A percentile compares a stretch with the other conserved stretches of the same genome.
These are phyloP conservation scores for Ricordea florida DNA, from an alignment of 92 coral and sea anemone genomes.

Conservation along the genomic window DNA sequence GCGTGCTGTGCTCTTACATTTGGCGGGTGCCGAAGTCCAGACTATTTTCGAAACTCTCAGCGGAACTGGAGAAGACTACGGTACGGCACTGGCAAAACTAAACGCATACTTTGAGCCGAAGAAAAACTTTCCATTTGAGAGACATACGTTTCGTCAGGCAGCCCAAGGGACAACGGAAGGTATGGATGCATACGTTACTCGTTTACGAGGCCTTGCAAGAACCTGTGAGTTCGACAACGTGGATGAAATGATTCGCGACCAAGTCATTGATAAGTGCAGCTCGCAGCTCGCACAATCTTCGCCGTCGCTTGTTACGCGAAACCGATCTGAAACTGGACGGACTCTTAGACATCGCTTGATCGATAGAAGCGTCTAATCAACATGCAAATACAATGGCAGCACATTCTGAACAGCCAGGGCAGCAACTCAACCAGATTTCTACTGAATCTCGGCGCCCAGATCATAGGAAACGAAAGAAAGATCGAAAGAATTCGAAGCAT, in stretches of 20 bases:
- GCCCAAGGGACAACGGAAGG: conserved; percentile 32
- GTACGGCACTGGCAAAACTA: conserved; percentile 41
- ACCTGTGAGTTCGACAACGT: conserved; percentile 28
- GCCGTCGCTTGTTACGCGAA: conserved; percentile 33
- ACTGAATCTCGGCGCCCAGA: too few species aligned
- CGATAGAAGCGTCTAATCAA: conserved; percentile 20
- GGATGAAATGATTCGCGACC: conserved; percentile 56
- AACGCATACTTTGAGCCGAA: conserved; percentile 47
- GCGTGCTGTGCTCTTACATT: conserved; percentile 50
- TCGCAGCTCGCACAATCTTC: conserved; percentile 36
- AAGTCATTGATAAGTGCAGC: conserved; percentile 51
- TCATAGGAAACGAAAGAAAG: too few species aligned
- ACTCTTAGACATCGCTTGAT: not conserved
- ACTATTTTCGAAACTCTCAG: conserved; percentile 46
- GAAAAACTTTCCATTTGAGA: conserved; percentile 31
- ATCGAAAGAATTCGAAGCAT: too few species aligned
- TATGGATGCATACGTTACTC: conserved; percentile 39
- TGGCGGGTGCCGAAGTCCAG: conserved; percentile 48
- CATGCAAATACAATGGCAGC: conserved; percentile 27
- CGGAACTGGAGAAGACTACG: conserved; percentile 51
- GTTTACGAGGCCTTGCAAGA: conserved; percentile 32
- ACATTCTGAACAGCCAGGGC: too few species aligned
- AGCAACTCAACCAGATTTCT: too few species aligned
- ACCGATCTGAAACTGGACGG: conserved; percentile 45
- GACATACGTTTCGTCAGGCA: conserved; percentile 47